Base-by-base conservation (phyloP, 2,113 vertebrate species). In the Gorsachius goisagi region DNA sequence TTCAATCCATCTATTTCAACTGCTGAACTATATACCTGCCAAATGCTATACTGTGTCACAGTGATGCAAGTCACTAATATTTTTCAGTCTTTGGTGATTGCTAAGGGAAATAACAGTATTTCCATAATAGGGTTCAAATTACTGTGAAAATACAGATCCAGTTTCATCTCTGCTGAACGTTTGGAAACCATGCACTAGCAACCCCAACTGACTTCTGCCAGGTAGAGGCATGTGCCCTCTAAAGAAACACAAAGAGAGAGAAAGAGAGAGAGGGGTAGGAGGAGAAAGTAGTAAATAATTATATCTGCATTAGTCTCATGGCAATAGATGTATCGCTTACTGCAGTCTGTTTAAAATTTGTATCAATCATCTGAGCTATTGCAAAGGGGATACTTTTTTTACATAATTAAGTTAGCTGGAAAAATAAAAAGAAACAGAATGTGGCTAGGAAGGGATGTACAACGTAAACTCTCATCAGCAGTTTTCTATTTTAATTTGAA, bases 161-260 rank as follows among this genome's bases (percentile, higher is more conserved):
- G 89, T 96, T 97, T 98, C 95, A 97, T 96, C 96, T 98, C 86
- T 11, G 89, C 95, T 97, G 97, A 98, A 98, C 85, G 15, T 97
- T 98, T 97, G 96, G 97, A 98, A 98, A 98, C 98, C 98, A 98
- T 97, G 98, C 96, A 97, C 97, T 98, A 97, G 97, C 97, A 92
- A 97, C 97, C 97, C 97, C 78, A 97, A 95, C 58, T 98, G 98
- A 98, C 97, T 98, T 98, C 96, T 97, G 97, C 97, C 97, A 97
- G 97, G 95, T 98, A 97, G 96, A 97, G 97, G 97, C 95, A 95
- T 98, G 97, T 98, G 96, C 95, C 97, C 95, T 98, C 96, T 96
- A 96, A 91, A 96, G 91, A 96, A 96, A 94, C 37, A 93, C 32
- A 94, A 63, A 90, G 89, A 95, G 47, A 90, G 64, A 92, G 59